Base-by-base conservation (phyloP, 2,797 vertebrate species). In the Artibeus jamaicensis region DNA sequence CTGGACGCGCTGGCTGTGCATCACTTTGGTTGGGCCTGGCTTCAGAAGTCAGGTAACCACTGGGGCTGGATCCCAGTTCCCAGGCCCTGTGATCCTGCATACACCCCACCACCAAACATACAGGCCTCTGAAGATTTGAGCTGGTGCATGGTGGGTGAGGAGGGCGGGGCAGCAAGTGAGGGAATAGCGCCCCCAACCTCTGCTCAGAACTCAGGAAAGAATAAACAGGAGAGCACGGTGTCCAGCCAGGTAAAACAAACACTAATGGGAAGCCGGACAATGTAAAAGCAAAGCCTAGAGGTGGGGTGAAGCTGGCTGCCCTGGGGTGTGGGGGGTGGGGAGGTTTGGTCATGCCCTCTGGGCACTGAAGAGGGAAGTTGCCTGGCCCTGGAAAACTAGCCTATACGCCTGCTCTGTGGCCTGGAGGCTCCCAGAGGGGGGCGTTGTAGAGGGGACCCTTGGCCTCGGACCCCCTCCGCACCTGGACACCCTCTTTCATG, bases 41-140 rank as follows among this genome's bases (percentile, higher is more conserved):
- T 1, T 78, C 62, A 2, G 1, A n/a, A 5, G 42, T 34, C 6
- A 0, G n/a, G 76, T 32, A 55, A 37, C 50, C 11, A 2, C 14
- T 48, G 6, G 14, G 5, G 1, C 6, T 0, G 5, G 57, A 22
- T 6, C 22, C 34, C 29, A 2, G 29, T 18, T 18, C 34, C 42
- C 67, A 79, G 16, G n/a, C 24, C n/a, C 16, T 22, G 70, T 7
- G 18, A 59, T 50, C 42, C 34, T 46, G 48, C 2, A 0, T 62
- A 42, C 3, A 0, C 11, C 1, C 0, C 4, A 16, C 34, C 0
- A 39, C 24, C 8, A 0, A 59, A 29, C 34, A 2, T n/a, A 3
- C 19, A 7, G 1, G 53, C 37, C 37, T 77, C 44, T 22, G 5
- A 19, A 65, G 32, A 34, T 24, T 50, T 18, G 16, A 65, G 50